phyloP scores from a whole-genome alignment of 2,113 vertebrate genomes.

The Neotragus moschatus region DNA sequence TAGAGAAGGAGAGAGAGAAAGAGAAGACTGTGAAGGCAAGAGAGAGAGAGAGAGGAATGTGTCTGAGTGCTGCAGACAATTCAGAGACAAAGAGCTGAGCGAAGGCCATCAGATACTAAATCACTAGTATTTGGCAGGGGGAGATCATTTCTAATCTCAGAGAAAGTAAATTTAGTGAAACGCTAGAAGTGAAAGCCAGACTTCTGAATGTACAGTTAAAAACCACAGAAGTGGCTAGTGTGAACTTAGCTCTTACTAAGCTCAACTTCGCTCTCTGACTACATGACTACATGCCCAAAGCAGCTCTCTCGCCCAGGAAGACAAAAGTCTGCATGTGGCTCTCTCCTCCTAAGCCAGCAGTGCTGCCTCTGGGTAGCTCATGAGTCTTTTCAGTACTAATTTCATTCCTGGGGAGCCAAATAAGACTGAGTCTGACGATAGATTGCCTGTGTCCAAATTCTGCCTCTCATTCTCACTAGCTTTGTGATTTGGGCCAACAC shows the following conservation, averaged over 20 bases:
- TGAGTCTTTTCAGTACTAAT: background rate
- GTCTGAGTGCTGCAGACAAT: background rate
- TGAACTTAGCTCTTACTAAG: background rate
- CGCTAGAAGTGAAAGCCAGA: background rate
- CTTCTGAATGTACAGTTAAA: background rate
- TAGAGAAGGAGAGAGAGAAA: background rate
- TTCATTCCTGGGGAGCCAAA: background rate
- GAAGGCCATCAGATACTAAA: background rate
- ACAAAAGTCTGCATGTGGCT: background rate
- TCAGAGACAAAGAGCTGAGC: background rate
- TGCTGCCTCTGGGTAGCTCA: background rate
- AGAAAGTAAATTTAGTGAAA: background rate
- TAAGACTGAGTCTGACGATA: background rate
- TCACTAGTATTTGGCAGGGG: accelerated
- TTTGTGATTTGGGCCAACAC: background rate
- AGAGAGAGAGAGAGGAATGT: background rate
- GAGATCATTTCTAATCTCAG: background rate
- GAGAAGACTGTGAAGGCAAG: background rate
- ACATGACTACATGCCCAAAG: background rate
- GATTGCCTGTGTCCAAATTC: background rate
- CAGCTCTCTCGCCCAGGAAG: background rate
- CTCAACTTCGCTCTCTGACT: background rate
- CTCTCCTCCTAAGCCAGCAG: background rate
- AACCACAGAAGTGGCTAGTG: background rate
- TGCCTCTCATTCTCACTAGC: background rate